These are phyloP conservation scores for Aldabrachelys gigantea DNA, from an alignment of 2,113 vertebrate genomes.

Conservation along the genomic window DNA sequence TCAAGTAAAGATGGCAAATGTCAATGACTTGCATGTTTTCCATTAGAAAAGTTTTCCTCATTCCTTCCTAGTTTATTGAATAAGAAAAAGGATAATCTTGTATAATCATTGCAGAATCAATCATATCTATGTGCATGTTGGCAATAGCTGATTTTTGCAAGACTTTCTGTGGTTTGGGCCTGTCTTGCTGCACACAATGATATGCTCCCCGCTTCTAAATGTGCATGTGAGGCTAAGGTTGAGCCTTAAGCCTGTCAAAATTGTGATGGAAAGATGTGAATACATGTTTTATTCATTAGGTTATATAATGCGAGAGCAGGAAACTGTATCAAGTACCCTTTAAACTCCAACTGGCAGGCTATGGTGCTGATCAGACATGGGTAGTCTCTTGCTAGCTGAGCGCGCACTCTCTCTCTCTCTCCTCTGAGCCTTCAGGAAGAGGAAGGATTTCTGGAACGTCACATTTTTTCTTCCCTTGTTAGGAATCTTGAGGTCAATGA, in stretches of 20 bases:
- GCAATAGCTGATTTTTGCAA: neutral
- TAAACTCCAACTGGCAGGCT: neutral
- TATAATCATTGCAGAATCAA: neutral
- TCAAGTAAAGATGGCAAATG: neutral
- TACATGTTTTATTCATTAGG: neutral
- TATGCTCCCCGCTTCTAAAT: neutral
- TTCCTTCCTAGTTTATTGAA: neutral
- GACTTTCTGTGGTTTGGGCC: neutral
- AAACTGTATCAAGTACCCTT: neutral
- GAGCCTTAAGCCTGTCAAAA: neutral
- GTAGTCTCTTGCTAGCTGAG: neutral
- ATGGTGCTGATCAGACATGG: neutral
- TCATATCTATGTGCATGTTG: neutral
- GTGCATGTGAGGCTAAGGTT: neutral
- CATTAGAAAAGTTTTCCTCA: neutral
- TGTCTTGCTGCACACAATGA: neutral
- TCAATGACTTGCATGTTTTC: neutral
- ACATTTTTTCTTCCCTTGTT: neutral
- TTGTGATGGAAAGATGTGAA: neutral
- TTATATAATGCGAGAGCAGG: neutral
- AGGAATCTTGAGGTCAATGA: neutral
- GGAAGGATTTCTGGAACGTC: neutral
- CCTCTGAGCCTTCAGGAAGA: neutral
- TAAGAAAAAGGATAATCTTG: neutral
- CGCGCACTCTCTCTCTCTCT: neutral